Conservation (phyloP, 2,113 vertebrate genomes). For the Struthidea cinerea region DNA sequence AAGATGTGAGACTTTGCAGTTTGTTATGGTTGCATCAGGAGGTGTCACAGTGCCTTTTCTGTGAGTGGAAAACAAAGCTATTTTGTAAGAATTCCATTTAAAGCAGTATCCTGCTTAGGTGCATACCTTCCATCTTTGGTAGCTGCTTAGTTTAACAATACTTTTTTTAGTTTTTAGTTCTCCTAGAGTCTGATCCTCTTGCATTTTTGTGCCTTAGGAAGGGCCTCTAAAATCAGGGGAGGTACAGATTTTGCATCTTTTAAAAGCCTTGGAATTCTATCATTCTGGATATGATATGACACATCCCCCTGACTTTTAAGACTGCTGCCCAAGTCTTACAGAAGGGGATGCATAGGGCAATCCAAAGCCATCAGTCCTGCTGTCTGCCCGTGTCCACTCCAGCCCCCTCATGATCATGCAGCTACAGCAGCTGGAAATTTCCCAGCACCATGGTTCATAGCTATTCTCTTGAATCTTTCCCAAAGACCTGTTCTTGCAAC, state of each 20-base stretch:
- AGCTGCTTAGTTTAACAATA: neutral
- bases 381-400: neutral
- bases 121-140: neutral
- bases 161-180: neutral
- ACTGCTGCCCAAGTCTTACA: accelerated
- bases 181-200: neutral
- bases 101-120: neutral
- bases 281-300: neutral
- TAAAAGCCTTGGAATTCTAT: neutral
- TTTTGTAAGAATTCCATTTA: neutral
- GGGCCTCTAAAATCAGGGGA: neutral
- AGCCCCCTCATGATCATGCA: accelerated
- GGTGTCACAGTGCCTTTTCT: neutral
- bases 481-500: neutral
- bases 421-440: neutral
- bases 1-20: neutral
- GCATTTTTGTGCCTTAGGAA: neutral
- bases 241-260: neutral
- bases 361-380: neutral
- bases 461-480: neutral
- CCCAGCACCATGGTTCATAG: neutral
- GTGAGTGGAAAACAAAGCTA: neutral
- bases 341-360: neutral
- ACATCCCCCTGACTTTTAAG: neutral
- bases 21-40: neutral